Evolutionary conservation across 2,888 invertebrate genomes (phyloP), one percentile per base, ranked within the genome.

Genomic region (Synanthedon andrenaeformis): DNA sequence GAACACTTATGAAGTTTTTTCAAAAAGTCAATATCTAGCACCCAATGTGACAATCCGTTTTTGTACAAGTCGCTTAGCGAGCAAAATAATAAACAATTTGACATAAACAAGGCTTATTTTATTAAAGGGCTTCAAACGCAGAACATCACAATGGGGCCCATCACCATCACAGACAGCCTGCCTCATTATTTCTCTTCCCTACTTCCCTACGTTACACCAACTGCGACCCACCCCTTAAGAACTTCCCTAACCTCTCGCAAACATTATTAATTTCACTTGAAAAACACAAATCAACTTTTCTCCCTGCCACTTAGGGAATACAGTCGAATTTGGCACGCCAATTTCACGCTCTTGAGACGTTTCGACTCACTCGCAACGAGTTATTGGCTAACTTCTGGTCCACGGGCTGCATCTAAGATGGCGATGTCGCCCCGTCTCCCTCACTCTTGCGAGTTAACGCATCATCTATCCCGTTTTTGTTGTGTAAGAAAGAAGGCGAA

Each of bases 361-460:
- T 78, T 65, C 66, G 58, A 56, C 59, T 58, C 54, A 58, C 41
- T 60, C 64, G 63, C 67, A 72, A 68, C 66, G 67, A 72, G 79
- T 83, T 82, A 83, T 83, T 82, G 84, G 84, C 82, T 80, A 83
- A 84, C 80, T 83, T 82, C 76, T 78, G 85, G 85, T 85, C 84
- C 83, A 77, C 70, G 72, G 76, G 73, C 75, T 84, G 84, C 85
- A 85, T 83, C 84, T 83, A 85, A 84, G 85, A 84, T 85, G 85
- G 84, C 84, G 83, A 74, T 71, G 72, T 54, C 63, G 57, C 66
- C 60, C 69, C 63, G 55, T 81, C 82, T 69, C 73, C 65, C 63
- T 76, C 71, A 56, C 57, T 61, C 73, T 53, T 56, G 58, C 51
- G 57, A 59, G 58, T 52, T 52, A 53, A 11, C 67, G 63, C 58